Percentiles rank a stretch among this genome's conserved stretches.
These are phyloP conservation scores for Drosophila neocordata DNA, from an alignment of 1,140 invertebrate genomes.

Conservation along the genomic window DNA sequence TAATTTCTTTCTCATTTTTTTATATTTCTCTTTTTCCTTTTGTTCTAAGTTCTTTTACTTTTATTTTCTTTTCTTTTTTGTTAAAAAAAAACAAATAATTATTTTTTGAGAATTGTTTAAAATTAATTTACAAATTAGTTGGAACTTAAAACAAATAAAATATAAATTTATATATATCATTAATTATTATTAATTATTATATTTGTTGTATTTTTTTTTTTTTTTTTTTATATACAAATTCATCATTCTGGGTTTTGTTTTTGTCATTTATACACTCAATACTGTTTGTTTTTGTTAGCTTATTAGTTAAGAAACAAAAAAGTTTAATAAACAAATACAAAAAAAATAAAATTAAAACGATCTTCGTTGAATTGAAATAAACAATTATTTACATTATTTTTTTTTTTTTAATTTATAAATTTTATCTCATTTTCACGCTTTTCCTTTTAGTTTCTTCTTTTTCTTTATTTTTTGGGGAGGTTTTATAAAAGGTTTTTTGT, in stretches of 20 bases:
- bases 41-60: slow-evolving; percentile 18
- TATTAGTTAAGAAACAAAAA: background rate
- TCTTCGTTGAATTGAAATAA: slow-evolving; percentile 6
- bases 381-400: slow-evolving; percentile 37
- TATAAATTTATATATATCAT: background rate
- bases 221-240: slow-evolving; percentile 34
- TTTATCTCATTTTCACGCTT: slow-evolving; percentile 16
- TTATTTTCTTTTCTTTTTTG: slow-evolving; percentile 14
- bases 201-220: background rate
- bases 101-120: background rate
- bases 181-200: background rate
- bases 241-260: slow-evolving; percentile 23
- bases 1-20: slow-evolving; percentile 23
- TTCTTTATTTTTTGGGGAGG: background rate
- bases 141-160: background rate
- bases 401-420: slow-evolving; percentile 20
- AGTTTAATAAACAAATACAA: background rate
- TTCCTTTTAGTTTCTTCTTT: slow-evolving; percentile 26
- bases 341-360: background rate
- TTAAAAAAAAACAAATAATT: background rate
- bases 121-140: background rate
- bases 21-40: slow-evolving; percentile 33
- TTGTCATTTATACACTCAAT: slow-evolving; percentile 5
- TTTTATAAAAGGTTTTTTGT: slow-evolving; percentile 54
- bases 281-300: slow-evolving; percentile 7